Conservation (phyloP, 2,888 invertebrate genomes). For the Troides helena region DNA sequence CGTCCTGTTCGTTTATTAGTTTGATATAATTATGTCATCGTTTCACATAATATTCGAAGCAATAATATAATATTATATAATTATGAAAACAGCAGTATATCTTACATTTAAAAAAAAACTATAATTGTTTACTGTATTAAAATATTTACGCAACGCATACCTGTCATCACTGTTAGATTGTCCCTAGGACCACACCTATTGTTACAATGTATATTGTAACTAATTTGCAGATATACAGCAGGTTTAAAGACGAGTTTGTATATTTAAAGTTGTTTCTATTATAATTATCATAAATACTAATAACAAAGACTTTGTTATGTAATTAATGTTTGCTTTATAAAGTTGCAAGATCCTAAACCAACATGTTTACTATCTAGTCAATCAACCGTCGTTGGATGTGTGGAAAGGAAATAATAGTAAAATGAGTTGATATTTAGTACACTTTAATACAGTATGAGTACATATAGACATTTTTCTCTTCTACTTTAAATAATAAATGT, state of each 20-base stretch:
- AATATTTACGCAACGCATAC: background rate
- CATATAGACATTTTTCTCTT: background rate
- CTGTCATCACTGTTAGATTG: slow-evolving; percentile 11
- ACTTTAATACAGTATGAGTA: background rate
- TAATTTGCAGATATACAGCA: slow-evolving; percentile 19
- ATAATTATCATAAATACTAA: no score
- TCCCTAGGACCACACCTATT: slow-evolving; percentile 23
- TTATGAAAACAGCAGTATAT: no score
- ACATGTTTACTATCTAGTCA: background rate
- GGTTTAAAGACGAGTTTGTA: slow-evolving; percentile 13
- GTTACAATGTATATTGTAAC: slow-evolving; percentile 21
- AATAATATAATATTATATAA: no score
- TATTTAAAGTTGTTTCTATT: background rate
- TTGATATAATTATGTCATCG: no score
- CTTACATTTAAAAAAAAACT: background rate
- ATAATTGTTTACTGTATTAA: background rate
- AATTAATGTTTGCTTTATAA: no score
- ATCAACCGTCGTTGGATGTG: background rate
- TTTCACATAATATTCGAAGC: no score
- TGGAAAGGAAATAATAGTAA: background rate
- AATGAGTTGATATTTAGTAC: background rate
- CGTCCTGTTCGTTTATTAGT: no score
- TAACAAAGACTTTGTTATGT: no score
- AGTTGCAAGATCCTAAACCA: background rate
- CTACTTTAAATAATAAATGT: background rate